Evolutionary conservation across 2,113 vertebrate genomes (phyloP), one percentile per base, ranked within the genome.

Genomic region (Bostrychus sinensis): DNA sequence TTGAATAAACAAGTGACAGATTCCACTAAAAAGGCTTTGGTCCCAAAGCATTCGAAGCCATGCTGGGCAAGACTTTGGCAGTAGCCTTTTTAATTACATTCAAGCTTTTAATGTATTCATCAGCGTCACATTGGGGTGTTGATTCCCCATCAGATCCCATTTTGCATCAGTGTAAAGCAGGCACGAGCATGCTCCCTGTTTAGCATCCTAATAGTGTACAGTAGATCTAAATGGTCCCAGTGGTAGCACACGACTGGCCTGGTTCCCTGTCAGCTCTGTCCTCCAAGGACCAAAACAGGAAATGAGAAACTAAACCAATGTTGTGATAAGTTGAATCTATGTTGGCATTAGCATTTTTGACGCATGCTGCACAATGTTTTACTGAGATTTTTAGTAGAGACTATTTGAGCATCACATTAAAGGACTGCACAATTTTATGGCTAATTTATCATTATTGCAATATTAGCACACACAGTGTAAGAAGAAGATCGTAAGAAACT

Each of bases 111-210:
- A 72, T 72, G 59, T 67, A 75, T 73, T 75, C 60, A 60, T 70
- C 51, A 70, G 65, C 4, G 10, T 66, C 78, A 48, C 67, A 36
- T 73, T 55, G 71, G 51, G 66, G 50, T 57, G 71, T 67, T 75
- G 59, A 58, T 64, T 74, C 22, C 42, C 62, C 37, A 57, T 76
- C 74, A 69, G 70, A 69, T 56, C 62, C 78, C 65, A 72, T 78
- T 79, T 72, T 63, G 57, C 59, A 66, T 19, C 38, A 36, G 13
- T 53, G 56, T 71, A 30, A 38, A 75, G 61, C 57, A 55, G 10
- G 34, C 53, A 11, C 48, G 56, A 14, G 56, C 36, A 76, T 61
- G 66, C 55, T 67, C 26, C 62, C 66, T 34, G 54, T 70, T 65
- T 50, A 42, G 63, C 54, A 53, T 80, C 28, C 56, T 75, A 68